Base-by-base conservation (phyloP, 2,888 invertebrate genomes). In the Cerastoderma edule region DNA sequence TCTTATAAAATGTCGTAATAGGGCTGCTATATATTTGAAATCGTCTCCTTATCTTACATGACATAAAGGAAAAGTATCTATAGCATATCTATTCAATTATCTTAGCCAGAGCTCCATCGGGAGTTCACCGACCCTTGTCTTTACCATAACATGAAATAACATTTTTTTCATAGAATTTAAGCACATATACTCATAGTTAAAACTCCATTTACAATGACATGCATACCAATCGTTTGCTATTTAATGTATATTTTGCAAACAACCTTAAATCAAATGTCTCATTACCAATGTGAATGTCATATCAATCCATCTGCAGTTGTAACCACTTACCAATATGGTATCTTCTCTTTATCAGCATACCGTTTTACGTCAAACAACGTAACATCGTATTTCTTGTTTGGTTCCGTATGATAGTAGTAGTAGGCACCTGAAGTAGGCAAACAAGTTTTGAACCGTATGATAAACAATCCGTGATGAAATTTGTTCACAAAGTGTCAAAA, bases 371-470 rank as follows among this genome's bases (percentile, higher is more conserved):
- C 87, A 32, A 86, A 63, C 0, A 91, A 54, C 0, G 90, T 90
- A 30, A 88, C 72, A 48, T 89, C 84, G 63, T 88, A 90, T 2
- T 78, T 88, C 54, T 84, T 85, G 56, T 76, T 72, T 13, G 56
- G 30, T 53, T 89, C 89, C 0, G 87, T 89, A 53, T 89, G 77
- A 72, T 90, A 89, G 78, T 89, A 90, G 68, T 90, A 91, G 67
- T 87, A 90, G 2, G 89, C 89, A n/a, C 91, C 89, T 89, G 73
- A 10, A 77, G 56, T 13, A 60, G 16, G 30, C 30, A 24, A 44
- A 19, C 5, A 35, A 35, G n/a, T 60, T 46, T 19, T 46, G 46
- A 46, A 19, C 46, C 2, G 5, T 1, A 5, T 19, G 46, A 46
- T n/a, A 46, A 1, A 19, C n/a, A 46, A 2, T 19, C 5, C 5